Conservation (phyloP, 2,113 vertebrate species). For the Upupa epops region DNA sequence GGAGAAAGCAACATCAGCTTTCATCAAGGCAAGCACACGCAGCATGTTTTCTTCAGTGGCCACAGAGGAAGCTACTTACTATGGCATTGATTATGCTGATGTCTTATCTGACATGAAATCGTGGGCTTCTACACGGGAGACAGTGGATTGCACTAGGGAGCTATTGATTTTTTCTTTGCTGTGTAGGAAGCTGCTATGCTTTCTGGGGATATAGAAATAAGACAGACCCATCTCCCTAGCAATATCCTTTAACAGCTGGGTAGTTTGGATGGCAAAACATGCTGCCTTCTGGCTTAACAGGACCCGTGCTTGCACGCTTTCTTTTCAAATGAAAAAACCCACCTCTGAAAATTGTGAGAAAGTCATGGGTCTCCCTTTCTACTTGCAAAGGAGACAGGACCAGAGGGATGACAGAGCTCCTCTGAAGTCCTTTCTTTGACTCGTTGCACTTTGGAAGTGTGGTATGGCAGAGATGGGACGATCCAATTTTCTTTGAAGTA, state of each 20-base stretch:
- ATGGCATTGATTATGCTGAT: neutral
- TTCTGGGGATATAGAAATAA: neutral
- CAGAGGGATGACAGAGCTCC: neutral
- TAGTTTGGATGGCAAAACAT: neutral
- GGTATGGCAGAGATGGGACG: neutral
- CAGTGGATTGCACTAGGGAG: neutral
- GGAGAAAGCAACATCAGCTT: neutral
- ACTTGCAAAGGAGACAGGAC: neutral
- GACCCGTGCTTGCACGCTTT: neutral
- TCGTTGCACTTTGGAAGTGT: neutral
- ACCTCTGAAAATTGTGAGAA: neutral
- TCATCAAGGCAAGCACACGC: neutral
- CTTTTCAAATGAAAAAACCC: neutral
- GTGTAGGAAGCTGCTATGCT: neutral
- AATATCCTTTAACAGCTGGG: neutral
- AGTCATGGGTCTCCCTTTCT: neutral
- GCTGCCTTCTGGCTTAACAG: neutral
- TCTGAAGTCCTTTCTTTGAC: neutral
- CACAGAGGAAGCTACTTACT: neutral
- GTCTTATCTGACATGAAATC: neutral
- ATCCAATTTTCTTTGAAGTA: neutral
- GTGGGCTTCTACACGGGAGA: neutral
- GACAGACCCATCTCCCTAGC: neutral
- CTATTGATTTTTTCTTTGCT: neutral
- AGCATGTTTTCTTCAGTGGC: neutral